Conservation (phyloP, 2,797 vertebrate genomes). For the Sciurus carolinensis region DNA sequence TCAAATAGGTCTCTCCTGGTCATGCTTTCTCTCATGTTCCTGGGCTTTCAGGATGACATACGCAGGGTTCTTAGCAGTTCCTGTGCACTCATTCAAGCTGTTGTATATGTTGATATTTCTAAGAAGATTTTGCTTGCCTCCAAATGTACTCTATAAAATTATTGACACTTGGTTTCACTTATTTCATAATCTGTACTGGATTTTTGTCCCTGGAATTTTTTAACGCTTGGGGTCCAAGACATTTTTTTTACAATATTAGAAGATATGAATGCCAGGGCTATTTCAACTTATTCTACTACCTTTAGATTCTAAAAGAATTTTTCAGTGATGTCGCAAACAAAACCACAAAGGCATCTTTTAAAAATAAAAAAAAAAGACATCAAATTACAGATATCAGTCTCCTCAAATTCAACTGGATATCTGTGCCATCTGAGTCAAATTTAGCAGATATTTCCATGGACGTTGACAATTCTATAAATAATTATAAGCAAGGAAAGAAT, state of each 20-base stretch:
- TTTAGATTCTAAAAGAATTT: not conserved
- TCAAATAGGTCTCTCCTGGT: not conserved
- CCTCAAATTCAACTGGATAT: not conserved
- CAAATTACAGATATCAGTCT: not conserved
- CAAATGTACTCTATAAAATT: not conserved
- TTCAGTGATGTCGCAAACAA: not conserved
- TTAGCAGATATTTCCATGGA: not conserved
- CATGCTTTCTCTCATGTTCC: too few relatives aligned
- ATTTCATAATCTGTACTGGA: not conserved
- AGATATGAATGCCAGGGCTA: not conserved
- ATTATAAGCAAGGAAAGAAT: not conserved
- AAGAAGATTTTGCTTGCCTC: not conserved
- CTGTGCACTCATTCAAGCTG: not conserved
- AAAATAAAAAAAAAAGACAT: not conserved
- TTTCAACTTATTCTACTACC: not conserved
- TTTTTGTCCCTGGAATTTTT: not conserved
- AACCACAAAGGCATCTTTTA: not conserved
- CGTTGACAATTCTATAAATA: not conserved
- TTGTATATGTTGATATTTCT: not conserved
- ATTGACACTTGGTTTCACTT: not conserved
- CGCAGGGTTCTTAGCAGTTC: not conserved
- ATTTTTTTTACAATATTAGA: not conserved
- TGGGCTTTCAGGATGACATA: not conserved
- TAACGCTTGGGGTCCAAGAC: not conserved
- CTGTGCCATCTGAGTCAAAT: not conserved